phyloP scores from a whole-genome alignment of 2,113 vertebrate genomes.

The Mixornis gularis region DNA sequence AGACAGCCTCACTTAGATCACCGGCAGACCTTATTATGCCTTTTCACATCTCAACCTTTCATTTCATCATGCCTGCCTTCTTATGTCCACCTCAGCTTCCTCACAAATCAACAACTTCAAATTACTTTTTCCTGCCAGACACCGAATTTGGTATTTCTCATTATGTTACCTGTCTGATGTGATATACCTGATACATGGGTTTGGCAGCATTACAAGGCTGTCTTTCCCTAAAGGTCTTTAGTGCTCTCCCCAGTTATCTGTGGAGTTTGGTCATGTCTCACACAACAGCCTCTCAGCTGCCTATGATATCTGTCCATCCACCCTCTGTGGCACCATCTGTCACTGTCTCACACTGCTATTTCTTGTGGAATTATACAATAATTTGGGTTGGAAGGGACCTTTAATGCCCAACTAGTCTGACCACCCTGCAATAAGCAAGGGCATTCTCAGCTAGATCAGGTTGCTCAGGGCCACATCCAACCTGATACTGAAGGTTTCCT shows the following conservation, averaged over 20 bases:
- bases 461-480: not conserved
- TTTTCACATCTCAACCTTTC: not conserved
- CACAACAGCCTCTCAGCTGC: not conserved
- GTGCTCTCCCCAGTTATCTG: fast-evolving
- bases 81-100: not conserved
- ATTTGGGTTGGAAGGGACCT: not conserved
- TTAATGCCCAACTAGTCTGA: not conserved
- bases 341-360: not conserved
- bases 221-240: not conserved
- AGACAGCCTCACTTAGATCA: not conserved
- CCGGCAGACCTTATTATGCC: not conserved
- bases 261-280: not conserved
- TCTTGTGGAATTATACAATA: not conserved
- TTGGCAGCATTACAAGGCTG: not conserved
- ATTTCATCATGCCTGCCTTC: not conserved
- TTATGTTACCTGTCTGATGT: not conserved
- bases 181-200: not conserved
- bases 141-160: not conserved
- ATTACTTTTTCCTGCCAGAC: not conserved
- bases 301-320: not conserved
- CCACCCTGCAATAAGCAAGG: not conserved
- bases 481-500: not conserved
- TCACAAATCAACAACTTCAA: not conserved
- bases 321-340: not conserved
- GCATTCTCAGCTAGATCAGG: not conserved